A percentile compares a stretch with the other conserved stretches of the same genome.
Conservation (phyloP, 1,140 invertebrate genomes). For the Trialeurodes vaporariorum region DNA sequence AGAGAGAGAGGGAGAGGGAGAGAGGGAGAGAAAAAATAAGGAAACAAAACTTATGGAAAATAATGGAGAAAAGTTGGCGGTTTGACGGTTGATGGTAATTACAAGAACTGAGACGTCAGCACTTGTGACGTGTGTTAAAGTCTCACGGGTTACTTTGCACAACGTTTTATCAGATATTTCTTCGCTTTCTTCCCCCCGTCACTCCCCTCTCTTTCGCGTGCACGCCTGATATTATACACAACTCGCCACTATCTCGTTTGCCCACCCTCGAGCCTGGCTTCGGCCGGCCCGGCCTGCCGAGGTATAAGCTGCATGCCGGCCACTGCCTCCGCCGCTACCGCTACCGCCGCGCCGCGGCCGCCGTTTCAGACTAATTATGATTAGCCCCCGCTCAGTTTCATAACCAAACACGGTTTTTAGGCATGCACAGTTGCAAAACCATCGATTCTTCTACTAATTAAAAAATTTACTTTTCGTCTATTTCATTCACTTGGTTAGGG, state of each 20-base stretch:
- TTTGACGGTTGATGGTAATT: not conserved
- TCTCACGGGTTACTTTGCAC: not conserved
- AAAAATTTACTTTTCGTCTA: not conserved
- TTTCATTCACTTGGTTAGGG: too few species aligned
- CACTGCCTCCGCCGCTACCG: too few species aligned
- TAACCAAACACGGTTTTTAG: not conserved
- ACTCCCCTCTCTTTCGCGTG: not conserved
- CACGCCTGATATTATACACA: not conserved
- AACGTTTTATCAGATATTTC: not conserved
- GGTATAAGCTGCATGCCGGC: too few species aligned
- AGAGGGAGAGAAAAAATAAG: not conserved
- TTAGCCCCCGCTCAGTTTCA: not conserved
- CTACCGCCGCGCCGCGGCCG: too few species aligned
- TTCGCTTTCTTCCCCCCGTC: too few species aligned
- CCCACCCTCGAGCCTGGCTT: too few species aligned
- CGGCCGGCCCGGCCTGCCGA: too few species aligned
- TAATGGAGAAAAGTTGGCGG: not conserved
- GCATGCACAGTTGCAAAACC: not conserved
- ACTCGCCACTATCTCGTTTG: too few species aligned
- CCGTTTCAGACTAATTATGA: not conserved
- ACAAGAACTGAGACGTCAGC: not conserved
- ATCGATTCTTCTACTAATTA: not conserved
- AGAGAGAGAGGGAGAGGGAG: not conserved
- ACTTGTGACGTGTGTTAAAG: not conserved
- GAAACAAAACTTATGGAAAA: not conserved